Evolutionary conservation across 2,113 vertebrate species (phyloP).

Genomic region (Saimiri boliviensis): DNA sequence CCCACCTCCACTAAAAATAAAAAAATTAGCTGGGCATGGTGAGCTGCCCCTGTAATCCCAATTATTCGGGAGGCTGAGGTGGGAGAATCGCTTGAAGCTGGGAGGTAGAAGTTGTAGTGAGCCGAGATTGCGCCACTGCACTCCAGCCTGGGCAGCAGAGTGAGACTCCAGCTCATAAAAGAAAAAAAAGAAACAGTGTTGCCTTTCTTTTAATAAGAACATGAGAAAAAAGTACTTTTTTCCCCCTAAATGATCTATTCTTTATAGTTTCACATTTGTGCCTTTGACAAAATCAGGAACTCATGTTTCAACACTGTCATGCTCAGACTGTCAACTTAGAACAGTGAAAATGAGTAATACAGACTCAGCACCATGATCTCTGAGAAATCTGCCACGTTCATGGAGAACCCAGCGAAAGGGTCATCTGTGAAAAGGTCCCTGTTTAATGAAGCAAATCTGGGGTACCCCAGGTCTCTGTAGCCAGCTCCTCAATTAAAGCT

Average conservation of each 20-base stretch:
- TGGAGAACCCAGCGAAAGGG: too few species aligned
- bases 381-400: rapidly evolving
- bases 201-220: background rate
- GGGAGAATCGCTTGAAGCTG: too few species aligned
- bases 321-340: background rate
- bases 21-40: too few species aligned
- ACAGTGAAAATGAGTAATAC: background rate
- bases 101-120: too few species aligned
- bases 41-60: too few species aligned
- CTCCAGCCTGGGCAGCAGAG: too few species aligned
- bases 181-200: too few species aligned
- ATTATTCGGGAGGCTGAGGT: too few species aligned
- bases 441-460: background rate
- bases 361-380: background rate
- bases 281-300: background rate
- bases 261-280: background rate
- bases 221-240: too few species aligned
- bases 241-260: background rate
- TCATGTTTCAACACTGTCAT: rapidly evolving
- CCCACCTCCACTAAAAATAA: too few species aligned
- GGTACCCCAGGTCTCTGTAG: rapidly evolving
- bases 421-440: rapidly evolving
- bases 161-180: too few species aligned
- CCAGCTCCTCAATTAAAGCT: background rate
- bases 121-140: too few species aligned